Base-by-base conservation (phyloP, 2,888 invertebrate genomes). In the Lamproptera curius region DNA sequence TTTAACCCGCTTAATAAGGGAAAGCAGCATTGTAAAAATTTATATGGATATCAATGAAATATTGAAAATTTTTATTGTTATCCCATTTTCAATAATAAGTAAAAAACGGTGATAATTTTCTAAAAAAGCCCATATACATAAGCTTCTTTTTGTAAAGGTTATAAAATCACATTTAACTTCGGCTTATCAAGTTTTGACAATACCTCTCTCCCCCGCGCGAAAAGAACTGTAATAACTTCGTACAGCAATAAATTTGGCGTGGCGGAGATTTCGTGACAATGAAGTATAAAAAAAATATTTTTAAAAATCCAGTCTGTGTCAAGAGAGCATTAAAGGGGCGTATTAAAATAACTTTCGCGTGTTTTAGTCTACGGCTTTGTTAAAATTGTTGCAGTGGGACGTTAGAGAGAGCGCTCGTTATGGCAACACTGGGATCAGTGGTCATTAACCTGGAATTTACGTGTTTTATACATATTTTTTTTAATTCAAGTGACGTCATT, bases 361-460 rank as follows among this genome's bases (percentile, higher is more conserved):
- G 33, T 42, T 42, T 42, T 31, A 47, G 42, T 17, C 38, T 26
- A 37, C 16, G 17, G 36, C 36, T 33, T 48, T 43, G 48, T 39
- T 39, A 42, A 33, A 43, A 33, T 33, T 34, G 14, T 16, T 38
- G 38, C 1, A 16, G 33, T 33, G 26, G 23, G 39, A 16, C 37
- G 34, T 39, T 47, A 42, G 42, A 43, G 26, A 47, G 31, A 47
- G 34, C n/a, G 38, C 48, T 48, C 42, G 48, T 48, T 48, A 48
- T 42, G 23, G 34, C n/a, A 35, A 39, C 42, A 33, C 43, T 42
- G 33, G 28, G 42, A 23, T 31, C 37, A 20, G 42, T 42, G 42
- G 42, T 47, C 42, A 47, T 49, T 49, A 49, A 49, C 43, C 48
- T 49, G 43, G 42, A 49, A 39, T 43, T 28, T 33, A 28, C 16